Evolutionary conservation across 2,113 vertebrate genomes (phyloP).

Genomic region (Sapajus apella): DNA sequence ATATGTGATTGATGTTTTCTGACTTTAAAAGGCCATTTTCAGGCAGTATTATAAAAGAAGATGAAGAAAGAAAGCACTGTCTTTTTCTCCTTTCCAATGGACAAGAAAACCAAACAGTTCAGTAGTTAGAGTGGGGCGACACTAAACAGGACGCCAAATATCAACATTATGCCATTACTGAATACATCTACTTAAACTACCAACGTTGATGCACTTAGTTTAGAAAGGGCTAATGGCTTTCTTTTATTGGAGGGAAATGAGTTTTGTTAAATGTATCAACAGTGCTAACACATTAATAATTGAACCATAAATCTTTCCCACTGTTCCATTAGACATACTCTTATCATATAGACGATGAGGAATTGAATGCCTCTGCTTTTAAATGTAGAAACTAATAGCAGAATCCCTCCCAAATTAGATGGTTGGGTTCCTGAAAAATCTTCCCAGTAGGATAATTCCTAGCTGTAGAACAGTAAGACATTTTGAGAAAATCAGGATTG

Average conservation of each 20-base stretch:
- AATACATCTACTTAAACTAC: slow-evolving; percentile 32
- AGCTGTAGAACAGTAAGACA: background rate
- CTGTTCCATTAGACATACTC: slow-evolving; percentile 40
- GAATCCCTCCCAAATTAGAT: slow-evolving; percentile 39
- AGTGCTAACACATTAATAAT: slow-evolving; percentile 81
- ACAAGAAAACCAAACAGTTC: background rate
- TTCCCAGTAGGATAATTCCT: background rate
- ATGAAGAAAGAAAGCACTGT: slow-evolving; percentile 1
- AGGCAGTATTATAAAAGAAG: background rate
- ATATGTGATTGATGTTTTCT: background rate
- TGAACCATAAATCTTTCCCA: slow-evolving; percentile 70
- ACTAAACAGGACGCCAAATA: background rate
- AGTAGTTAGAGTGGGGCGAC: background rate
- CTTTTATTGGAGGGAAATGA: slow-evolving; percentile 65
- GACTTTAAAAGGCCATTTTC: background rate
- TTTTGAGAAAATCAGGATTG: background rate
- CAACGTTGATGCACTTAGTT: slow-evolving; percentile 55
- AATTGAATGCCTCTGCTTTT: background rate
- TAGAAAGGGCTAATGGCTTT: slow-evolving; percentile 72
- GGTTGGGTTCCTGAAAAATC: background rate
- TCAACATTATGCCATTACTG: background rate
- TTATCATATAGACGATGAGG: slow-evolving; percentile 34
- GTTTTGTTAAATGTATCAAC: slow-evolving; percentile 76
- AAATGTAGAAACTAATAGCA: background rate
- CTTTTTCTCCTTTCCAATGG: slow-evolving; percentile 19